Evolutionary conservation across 35 echinoderm and acorn worm species (phyloP).

Genomic region (Heliocidaris erythrogramma): DNA sequence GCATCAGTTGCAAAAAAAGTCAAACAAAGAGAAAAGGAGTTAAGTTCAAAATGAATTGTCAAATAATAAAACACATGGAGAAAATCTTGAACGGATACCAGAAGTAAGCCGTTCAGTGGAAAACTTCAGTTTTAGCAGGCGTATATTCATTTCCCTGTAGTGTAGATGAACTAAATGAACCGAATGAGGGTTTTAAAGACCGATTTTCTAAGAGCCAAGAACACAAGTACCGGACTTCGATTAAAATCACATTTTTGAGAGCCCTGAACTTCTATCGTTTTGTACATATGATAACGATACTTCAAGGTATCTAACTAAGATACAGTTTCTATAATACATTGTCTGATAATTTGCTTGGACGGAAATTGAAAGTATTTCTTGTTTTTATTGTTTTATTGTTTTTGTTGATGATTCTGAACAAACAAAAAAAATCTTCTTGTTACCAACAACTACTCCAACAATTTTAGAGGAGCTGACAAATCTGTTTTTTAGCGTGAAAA

Average conservation of each 20-base stretch:
- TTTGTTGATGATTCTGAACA: neutral
- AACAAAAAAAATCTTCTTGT: neutral
- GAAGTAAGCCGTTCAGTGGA: neutral
- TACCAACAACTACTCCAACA: neutral
- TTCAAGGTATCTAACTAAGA: neutral
- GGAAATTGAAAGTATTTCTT: neutral
- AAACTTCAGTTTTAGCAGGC: neutral
- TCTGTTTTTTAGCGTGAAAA: neutral
- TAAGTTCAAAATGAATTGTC: too few relatives aligned
- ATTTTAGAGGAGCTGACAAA: neutral
- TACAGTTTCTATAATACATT: neutral
- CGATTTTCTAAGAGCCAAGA: neutral
- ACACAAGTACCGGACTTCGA: neutral
- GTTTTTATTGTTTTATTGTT: neutral
- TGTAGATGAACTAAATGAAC: too few relatives aligned
- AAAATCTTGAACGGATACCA: too few relatives aligned
- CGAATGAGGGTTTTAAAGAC: neutral
- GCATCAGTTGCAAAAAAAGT: too few relatives aligned
- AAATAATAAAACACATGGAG: too few relatives aligned
- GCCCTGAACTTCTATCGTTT: neutral
- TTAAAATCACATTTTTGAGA: neutral
- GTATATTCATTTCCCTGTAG: neutral
- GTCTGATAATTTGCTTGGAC: neutral
- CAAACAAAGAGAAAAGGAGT: too few relatives aligned
- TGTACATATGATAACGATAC: neutral